These are phyloP conservation scores for Greenwoodochromis staneri DNA, from an alignment of 2,113 vertebrate genomes.

Conservation along the genomic window DNA sequence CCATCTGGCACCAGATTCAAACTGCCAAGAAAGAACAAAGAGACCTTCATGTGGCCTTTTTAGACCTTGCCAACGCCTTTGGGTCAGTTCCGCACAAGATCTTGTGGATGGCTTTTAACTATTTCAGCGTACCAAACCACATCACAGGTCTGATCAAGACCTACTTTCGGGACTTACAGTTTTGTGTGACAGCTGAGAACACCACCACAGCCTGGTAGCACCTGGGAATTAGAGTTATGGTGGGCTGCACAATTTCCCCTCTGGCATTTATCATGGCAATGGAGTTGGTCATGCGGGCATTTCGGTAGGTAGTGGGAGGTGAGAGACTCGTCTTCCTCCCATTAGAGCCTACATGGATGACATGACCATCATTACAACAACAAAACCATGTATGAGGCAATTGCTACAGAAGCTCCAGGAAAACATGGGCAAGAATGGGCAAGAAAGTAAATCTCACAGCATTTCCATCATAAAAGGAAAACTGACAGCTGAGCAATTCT, in stretches of 20 bases:
- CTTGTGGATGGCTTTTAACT: accelerated
- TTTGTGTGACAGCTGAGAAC: neutral
- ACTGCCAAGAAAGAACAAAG: neutral
- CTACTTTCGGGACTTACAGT: neutral
- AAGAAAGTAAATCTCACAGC: no score
- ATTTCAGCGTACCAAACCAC: neutral
- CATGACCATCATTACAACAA: no score
- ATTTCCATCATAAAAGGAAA: no score
- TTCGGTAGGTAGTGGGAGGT: neutral
- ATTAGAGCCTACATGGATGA: no score
- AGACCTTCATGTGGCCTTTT: neutral
- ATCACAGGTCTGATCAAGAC: neutral
- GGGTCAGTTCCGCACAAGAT: neutral
- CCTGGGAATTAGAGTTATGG: neutral
- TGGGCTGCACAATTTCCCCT: neutral
- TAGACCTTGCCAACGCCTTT: neutral
- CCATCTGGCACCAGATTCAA: neutral
- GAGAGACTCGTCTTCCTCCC: neutral
- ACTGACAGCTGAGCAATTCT: no score
- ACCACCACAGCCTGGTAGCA: neutral
- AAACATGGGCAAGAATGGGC: neutral
- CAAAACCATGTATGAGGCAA: no score
- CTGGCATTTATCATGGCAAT: neutral
- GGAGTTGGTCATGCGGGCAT: neutral
- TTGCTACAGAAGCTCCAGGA: no score